Evolutionary conservation across 2,888 invertebrate genomes (phyloP).

Genomic region (Caenorhabditis sp.): DNA sequence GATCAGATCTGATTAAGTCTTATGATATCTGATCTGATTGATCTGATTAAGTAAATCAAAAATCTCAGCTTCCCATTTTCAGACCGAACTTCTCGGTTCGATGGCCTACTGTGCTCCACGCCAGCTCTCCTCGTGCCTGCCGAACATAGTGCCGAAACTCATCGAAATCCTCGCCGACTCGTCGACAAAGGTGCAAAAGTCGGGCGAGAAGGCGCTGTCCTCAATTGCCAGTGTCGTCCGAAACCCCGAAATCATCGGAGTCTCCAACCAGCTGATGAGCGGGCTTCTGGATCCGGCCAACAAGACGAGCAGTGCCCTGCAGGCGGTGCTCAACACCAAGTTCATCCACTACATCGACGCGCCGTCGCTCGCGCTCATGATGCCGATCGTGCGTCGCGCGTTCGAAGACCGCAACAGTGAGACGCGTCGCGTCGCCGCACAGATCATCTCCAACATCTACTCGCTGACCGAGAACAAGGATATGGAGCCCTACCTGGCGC

Average conservation of each 20-base stretch:
- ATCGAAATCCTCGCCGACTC: slow-evolving; percentile 97
- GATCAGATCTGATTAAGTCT: no score
- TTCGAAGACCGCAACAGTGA: slow-evolving; percentile 98
- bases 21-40: no score
- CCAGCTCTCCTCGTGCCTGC: slow-evolving; percentile 96
- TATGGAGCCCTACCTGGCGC: slow-evolving; percentile 93
- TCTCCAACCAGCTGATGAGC: slow-evolving; percentile 65
- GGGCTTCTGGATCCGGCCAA: slow-evolving; percentile 85
- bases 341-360: slow-evolving; percentile 99
- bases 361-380: slow-evolving; percentile 96
- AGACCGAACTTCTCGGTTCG: slow-evolving; percentile 82
- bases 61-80: no score
- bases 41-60: no score
- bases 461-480: slow-evolving; percentile 98
- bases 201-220: slow-evolving; percentile 89
- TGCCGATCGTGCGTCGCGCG: slow-evolving; percentile 98
- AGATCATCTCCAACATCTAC: slow-evolving; percentile 99
- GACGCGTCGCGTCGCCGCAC: slow-evolving; percentile 98
- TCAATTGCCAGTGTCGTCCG: slow-evolving; percentile 97
- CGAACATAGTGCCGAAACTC: slow-evolving; percentile 96
- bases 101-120: slow-evolving; percentile 99
- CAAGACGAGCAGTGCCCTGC: slow-evolving; percentile 83
- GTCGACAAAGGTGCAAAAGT: slow-evolving; percentile 83
- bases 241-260: slow-evolving; percentile 91
- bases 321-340: slow-evolving; percentile 81